Base-by-base conservation (phyloP, 2,113 vertebrate species). In the Myiozetetes cayanensis region DNA sequence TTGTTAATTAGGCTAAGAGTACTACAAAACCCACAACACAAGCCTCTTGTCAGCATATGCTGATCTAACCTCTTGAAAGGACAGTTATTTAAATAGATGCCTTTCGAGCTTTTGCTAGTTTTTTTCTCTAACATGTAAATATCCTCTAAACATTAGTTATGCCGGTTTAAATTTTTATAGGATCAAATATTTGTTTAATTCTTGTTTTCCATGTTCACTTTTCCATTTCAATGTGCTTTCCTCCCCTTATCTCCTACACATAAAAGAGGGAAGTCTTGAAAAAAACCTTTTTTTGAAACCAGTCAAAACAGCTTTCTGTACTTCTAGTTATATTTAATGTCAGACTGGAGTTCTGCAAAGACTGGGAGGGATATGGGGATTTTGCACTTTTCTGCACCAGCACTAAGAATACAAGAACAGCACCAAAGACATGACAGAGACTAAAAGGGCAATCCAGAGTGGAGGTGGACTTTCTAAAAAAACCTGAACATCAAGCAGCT, bases 171-270 rank as follows among this genome's bases (percentile, higher is more conserved):
- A 89, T 78, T 93, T 95, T 97, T 90, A 95, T 93, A 41, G 88
- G 53, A 65, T 90, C 88, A 94, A 90, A 94, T 95, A 91, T 96
- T 94, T 95, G 88, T 75, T 95, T 87, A 91, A 90, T 95, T 94
- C 83, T 84, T 93, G 81, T 94, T 92, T 88, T 79, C 44, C 8
- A 9, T 82, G 80, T 87, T 93, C n/a, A 0, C 18, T 92, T 80
- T 90, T 89, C 56, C 30, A 6, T 88, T 92, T 86, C 39, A 78
- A 21, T 74, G 44, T 56, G 41, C 20, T 78, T 66, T 92, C 31
- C 44, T 86, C 47, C 20, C 14, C 24, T 49, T 52, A 85, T 61
- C 61, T 85, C 39, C 50, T 77, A 63, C 33, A 74, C 5, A 47
- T 67, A 71, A 37, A 80, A 66, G n/a, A 68, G 4, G 30, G 22